Evolutionary conservation across 2,113 vertebrate genomes (phyloP).

Genomic region (Sphaerodactylus townsendi): DNA sequence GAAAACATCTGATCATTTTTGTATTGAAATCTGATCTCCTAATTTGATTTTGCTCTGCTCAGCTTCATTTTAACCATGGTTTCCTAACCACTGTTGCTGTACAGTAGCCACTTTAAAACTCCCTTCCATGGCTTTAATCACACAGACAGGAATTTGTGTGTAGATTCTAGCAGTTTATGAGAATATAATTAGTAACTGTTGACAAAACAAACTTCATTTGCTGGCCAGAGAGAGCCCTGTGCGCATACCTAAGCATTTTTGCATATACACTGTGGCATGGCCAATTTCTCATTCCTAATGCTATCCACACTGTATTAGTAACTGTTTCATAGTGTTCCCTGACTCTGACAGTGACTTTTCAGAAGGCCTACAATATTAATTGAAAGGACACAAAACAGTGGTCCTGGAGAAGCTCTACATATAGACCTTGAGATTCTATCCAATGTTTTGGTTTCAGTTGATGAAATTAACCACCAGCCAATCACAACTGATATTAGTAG

Average conservation of each 20-base stretch:
- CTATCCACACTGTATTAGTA: background rate
- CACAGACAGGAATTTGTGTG: background rate
- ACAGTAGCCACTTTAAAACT: background rate
- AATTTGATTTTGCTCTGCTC: conserved; percentile 1
- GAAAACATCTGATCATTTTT: conserved; percentile 2
- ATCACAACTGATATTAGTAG: background rate
- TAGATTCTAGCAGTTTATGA: background rate
- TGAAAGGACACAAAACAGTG: background rate
- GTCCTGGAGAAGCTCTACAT: background rate
- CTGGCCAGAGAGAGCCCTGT: background rate
- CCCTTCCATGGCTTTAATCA: background rate
- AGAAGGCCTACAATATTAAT: background rate
- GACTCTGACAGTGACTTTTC: background rate
- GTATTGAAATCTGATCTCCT: background rate
- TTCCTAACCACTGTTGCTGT: background rate
- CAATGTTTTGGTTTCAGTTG: background rate
- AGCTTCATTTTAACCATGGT: background rate
- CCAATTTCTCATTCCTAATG: background rate
- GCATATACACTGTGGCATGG: background rate
- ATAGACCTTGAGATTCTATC: background rate
- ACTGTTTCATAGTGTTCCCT: background rate
- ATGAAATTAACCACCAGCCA: background rate
- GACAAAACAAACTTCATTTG: background rate
- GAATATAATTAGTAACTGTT: background rate
- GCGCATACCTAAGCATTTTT: background rate